Conservation (phyloP, 2,797 vertebrate genomes). For the Poliocrania exsul region DNA sequence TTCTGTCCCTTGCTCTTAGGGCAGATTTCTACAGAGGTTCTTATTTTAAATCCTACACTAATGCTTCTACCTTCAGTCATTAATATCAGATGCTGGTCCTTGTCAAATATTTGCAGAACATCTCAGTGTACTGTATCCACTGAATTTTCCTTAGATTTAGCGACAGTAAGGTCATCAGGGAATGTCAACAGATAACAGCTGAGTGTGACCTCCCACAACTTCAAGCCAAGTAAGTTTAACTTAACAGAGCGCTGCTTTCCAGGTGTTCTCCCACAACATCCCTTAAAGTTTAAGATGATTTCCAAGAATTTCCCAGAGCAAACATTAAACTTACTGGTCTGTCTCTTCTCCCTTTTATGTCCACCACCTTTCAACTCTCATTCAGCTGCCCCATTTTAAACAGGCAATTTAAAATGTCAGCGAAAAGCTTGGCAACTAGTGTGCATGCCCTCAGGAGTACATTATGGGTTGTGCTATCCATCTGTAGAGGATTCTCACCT, state of each 20-base stretch:
- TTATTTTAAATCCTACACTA: not conserved
- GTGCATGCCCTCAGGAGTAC: not conserved
- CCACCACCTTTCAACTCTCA: not conserved
- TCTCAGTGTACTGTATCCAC: not conserved
- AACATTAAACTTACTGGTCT: constrained; percentile 8
- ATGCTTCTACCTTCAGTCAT: not conserved
- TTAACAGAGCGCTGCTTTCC: not conserved
- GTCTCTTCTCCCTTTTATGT: not conserved
- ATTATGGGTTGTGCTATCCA: not conserved
- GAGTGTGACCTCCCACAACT: constrained; percentile 7
- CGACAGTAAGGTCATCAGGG: constrained; percentile 20
- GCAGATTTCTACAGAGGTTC: not conserved
- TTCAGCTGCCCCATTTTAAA: not conserved
- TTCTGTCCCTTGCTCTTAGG: not conserved
- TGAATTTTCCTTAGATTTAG: not conserved
- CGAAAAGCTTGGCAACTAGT: not conserved
- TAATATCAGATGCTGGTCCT: not conserved
- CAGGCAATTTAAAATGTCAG: not conserved
- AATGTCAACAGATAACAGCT: not conserved
- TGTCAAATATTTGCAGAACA: constrained; percentile 22
- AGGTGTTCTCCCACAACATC: constrained; percentile 60
- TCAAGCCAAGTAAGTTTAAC: not conserved
- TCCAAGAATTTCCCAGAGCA: constrained; percentile 55
- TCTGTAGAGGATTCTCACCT: not conserved
- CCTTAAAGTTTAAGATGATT: constrained; percentile 27